phyloP scores from a whole-genome alignment of 2,113 vertebrate species.

The Anolis sagrei region DNA sequence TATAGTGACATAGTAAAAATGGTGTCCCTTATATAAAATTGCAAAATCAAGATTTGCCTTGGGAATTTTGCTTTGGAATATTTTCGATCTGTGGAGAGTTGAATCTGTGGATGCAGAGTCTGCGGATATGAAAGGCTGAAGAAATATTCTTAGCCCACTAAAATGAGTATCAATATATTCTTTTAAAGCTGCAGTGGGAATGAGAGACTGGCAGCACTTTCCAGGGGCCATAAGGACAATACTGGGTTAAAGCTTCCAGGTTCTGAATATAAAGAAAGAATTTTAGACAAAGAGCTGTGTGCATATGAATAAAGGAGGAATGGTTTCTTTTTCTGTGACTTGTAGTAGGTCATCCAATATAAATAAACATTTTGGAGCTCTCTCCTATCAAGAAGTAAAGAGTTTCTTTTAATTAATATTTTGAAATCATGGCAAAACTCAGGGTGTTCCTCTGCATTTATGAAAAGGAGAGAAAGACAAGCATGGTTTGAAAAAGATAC shows the following conservation, averaged over 20 bases:
- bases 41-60: too few relatives aligned
- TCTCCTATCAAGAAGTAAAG: slow-evolving; percentile 34
- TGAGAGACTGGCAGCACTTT: too few relatives aligned
- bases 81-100: too few relatives aligned
- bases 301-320: slow-evolving; percentile 27
- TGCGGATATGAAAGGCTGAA: too few relatives aligned
- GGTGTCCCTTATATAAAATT: too few relatives aligned
- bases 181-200: too few relatives aligned
- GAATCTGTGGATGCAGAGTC: too few relatives aligned
- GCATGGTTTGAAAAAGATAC: slow-evolving; percentile 2
- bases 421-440: slow-evolving; percentile 37
- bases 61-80: too few relatives aligned
- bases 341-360: slow-evolving; percentile 17
- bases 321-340: slow-evolving; percentile 7
- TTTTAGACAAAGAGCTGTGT: not conserved
- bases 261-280: not conserved
- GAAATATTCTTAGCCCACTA: too few relatives aligned
- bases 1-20: too few relatives aligned
- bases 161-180: too few relatives aligned
- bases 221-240: not conserved
- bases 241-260: not conserved
- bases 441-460: slow-evolving; percentile 38
- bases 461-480: slow-evolving; percentile 9
- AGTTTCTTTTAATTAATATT: slow-evolving; percentile 50
- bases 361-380: not conserved